Base-by-base conservation (phyloP, 1,140 invertebrate species). In the Trachymyrmex cornetzi region DNA sequence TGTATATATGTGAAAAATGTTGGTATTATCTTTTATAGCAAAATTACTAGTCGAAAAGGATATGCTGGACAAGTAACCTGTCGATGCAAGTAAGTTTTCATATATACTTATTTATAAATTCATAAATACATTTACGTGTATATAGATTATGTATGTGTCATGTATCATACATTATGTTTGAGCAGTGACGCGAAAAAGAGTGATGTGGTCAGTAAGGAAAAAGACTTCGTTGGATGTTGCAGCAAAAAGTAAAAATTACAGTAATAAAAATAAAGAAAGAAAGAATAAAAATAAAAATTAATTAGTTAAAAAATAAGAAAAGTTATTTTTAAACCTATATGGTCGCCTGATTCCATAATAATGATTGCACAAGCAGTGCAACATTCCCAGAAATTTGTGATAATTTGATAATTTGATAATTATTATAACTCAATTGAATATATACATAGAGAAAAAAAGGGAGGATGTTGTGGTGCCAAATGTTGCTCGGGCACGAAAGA, bases 41-140 rank as follows among this genome's bases (percentile, higher is more conserved):
- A 92, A 88, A 85, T 92, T 19, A 92, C 82, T 30, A 61, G 66
- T 24, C 92, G 92, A 63, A 93, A 93, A 44, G 90, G 89, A 9
- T 93, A 93, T 30, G 11, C 88, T 14, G 92, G 92, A 34, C 92
- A 93, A 69, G 91, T 93, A 34, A 93, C 92, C 12, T 93, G 92
- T 75, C 89, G 89, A 87, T 93, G 92, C 63, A 88, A 90, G 92
- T 93, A 63, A 91, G 92, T 22, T 24, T 50, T 50, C 0, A 75
- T 44, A 38, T 24, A 50, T 72, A 16, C 57, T 63, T 12, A 57
- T 53, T 85, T 57, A 74, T 61, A 48, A 38, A 22, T 38, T n/a
- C n/a, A 57, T 38, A 22, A 27, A 77, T 44, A 74, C 0, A 4
- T 55, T 55, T n/a, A 14, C 30, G 0, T 48, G 7, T 50, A 57